Conservation (phyloP, 2,888 invertebrate genomes). For the Drosophila nr. perissopoda region DNA sequence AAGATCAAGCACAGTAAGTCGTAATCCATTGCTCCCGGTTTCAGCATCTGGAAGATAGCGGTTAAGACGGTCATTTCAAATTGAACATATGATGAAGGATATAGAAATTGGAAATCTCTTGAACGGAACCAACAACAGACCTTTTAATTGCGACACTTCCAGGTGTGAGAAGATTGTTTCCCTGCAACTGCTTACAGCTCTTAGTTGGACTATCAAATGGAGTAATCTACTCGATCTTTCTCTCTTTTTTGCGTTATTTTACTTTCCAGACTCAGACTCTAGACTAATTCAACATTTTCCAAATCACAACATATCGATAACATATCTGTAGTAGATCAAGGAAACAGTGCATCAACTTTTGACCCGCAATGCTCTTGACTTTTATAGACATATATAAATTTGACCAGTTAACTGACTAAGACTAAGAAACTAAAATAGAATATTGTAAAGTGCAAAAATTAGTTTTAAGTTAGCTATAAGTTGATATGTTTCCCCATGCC, state of each 20-base stretch:
- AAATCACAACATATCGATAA: slow-evolving; percentile 84
- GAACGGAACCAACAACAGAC: background rate
- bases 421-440: slow-evolving; percentile 30
- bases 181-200: slow-evolving; percentile 12
- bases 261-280: slow-evolving; percentile 83
- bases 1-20: slow-evolving; percentile 90
- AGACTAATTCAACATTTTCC: slow-evolving; percentile 83
- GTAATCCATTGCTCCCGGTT: slow-evolving; percentile 2
- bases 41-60: slow-evolving; percentile 15
- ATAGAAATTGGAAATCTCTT: background rate
- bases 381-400: slow-evolving; percentile 20
- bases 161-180: slow-evolving; percentile 6
- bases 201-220: slow-evolving; percentile 45
- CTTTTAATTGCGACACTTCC: slow-evolving; percentile 12
- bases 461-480: slow-evolving; percentile 50
- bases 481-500: slow-evolving; percentile 34
- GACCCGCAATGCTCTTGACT: slow-evolving; percentile 41
- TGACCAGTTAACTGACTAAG: slow-evolving; percentile 46
- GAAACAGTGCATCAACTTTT: slow-evolving; percentile 32
- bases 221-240: slow-evolving; percentile 58
- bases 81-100: background rate
- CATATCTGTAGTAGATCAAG: slow-evolving; percentile 81
- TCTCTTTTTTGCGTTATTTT: slow-evolving; percentile 65
- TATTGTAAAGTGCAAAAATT: slow-evolving; percentile 26
- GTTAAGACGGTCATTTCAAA: slow-evolving; percentile 14